Evolutionary conservation across 2,888 invertebrate genomes (phyloP).

Genomic region (Callinectes sapidus): DNA sequence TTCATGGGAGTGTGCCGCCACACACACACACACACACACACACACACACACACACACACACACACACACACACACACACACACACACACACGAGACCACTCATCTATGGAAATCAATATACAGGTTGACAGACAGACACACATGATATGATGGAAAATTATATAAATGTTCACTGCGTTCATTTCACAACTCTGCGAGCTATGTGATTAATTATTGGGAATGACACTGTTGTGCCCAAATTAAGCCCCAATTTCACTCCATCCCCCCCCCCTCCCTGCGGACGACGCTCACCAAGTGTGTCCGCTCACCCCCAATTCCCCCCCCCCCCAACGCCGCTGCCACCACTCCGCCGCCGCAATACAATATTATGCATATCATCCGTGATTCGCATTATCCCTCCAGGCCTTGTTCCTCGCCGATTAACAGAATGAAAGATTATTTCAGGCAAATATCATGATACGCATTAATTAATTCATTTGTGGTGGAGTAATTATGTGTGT

Average conservation of each 20-base stretch:
- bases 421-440: conserved; percentile 20
- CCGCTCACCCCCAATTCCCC: neutral
- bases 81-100: neutral
- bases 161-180: neutral
- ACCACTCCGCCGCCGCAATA: conserved; percentile 2
- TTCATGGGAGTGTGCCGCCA: neutral
- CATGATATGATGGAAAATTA: neutral
- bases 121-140: neutral
- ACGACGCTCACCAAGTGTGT: neutral
- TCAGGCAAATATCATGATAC: neutral
- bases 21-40: conserved; percentile 22
- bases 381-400: neutral
- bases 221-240: conserved; percentile 10
- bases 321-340: neutral
- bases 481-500: neutral
- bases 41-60: neutral
- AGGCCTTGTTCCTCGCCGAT: neutral
- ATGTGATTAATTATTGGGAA: conserved; percentile 10
- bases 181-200: neutral
- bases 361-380: neutral
- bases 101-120: conserved; percentile 4
- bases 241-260: neutral
- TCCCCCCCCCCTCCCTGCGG: neutral
- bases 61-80: conserved; percentile 20
- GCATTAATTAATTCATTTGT: neutral